Percentiles rank a stretch among this genome's conserved stretches.
These are phyloP conservation scores for Thecophora atra DNA, from an alignment of 2,888 invertebrate species.

Conservation along the genomic window DNA sequence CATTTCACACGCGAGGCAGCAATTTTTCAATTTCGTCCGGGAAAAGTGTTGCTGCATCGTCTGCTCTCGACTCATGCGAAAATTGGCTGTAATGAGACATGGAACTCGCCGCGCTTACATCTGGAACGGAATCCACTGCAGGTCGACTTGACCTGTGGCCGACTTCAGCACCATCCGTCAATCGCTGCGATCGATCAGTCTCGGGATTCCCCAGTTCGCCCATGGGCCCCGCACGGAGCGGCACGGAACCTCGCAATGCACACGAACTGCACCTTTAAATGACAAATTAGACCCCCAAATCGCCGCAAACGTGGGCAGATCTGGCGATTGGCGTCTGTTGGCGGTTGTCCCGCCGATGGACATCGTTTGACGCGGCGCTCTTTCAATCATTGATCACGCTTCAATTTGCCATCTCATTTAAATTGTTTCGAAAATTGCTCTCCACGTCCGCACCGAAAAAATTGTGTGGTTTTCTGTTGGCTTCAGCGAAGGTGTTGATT, in stretches of 20 bases:
- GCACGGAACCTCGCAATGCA: conserved; percentile 8
- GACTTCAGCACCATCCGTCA: conserved; percentile 9
- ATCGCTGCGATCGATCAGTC: conserved; percentile 44
- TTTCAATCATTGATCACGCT: conserved; percentile 47
- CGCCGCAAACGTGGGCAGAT: conserved; percentile 39
- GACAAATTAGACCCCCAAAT: conserved; percentile 59
- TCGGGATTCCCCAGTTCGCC: conserved; percentile 62
- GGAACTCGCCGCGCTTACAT: conserved; percentile 57
- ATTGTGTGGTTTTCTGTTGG: conserved; percentile 51
- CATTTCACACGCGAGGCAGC: conserved; percentile 21
- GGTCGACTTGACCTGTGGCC: conserved; percentile 53
- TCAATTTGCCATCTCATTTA: conserved; percentile 45
- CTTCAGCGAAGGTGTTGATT: conserved; percentile 63
- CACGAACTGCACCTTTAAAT: conserved; percentile 48
- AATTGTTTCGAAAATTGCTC: conserved; percentile 50
- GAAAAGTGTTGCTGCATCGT: conserved; percentile 24
- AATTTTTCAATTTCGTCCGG: not conserved
- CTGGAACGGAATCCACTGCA: conserved; percentile 63
- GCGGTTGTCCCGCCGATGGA: conserved; percentile 15
- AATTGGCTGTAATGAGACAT: conserved; percentile 64
- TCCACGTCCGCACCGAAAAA: conserved; percentile 28
- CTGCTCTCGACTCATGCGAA: conserved; percentile 41
- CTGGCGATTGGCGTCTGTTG: conserved; percentile 31
- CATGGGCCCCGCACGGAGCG: conserved; percentile 38
- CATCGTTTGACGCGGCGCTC: not conserved